Base-by-base conservation (phyloP, 1,140 invertebrate genomes). In the Lepidurus couesii region DNA sequence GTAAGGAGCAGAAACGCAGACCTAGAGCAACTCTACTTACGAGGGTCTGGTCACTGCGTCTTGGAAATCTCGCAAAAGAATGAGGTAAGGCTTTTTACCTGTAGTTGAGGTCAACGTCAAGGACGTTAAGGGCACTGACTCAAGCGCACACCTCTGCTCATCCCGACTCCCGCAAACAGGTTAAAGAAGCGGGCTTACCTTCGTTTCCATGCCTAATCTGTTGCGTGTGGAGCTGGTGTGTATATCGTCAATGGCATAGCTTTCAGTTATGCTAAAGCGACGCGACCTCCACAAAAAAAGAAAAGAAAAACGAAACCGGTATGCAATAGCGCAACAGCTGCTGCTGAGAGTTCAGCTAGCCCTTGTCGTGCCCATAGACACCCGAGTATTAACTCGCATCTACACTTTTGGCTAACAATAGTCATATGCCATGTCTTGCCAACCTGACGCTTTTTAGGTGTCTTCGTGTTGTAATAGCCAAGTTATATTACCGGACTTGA, bases 101-200 rank as follows among this genome's bases (percentile, higher is more conserved):
- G 16, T 65, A 13, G 6, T 65, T n/a, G 53, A 21, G 53, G 53
- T 65, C 53, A 65, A 65, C 8, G 1, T 65, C 53, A 65, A 65
- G 53, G 53, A 65, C 53, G 53, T 65, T 65, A 21, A 21, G 53
- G 53, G n/a, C 53, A 65, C 9, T 65, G 53, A 65, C 53, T 65
- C 21, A 65, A 65, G 53, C 16, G 16, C 16, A 13, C 6, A 65
- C 53, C 53, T 65, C 53, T 65, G 21, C 13, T 65, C 53, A 7
- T 65, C 53, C 21, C 53, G 53, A 65, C 53, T 65, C 53, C 53
- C 13, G 53, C 53, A 65, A 65, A 65, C 53, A 65, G 53, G 53
- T 65, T 65, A 65, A 65, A 21, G 53, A 7, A 16, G 53, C 21
- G 16, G 53, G 5, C 0, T 65, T 65, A 7, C 53, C n/a, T 7